phyloP scores from a whole-genome alignment of 2,888 invertebrate genomes.

The Tipula vernalis region DNA sequence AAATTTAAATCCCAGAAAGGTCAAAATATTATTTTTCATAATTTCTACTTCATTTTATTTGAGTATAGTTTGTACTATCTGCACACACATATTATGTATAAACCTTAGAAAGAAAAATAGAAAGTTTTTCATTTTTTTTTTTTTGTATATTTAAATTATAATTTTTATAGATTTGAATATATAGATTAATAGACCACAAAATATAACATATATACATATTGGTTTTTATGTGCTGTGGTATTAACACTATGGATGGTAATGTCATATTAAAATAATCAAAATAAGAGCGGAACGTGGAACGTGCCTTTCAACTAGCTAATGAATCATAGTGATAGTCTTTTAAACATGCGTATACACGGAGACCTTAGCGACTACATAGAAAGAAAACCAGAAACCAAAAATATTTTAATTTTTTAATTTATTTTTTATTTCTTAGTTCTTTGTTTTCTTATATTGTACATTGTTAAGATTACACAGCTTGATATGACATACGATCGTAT shows the following conservation, averaged over 20 bases:
- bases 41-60: background rate
- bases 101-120: background rate
- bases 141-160: background rate
- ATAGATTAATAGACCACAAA: background rate
- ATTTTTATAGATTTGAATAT: background rate
- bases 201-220: background rate
- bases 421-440: background rate
- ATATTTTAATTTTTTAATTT: background rate
- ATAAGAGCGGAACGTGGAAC: background rate
- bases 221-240: background rate
- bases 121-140: background rate
- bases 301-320: background rate
- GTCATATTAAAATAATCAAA: background rate
- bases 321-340: background rate
- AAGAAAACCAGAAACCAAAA: background rate
- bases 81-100: background rate
- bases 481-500: background rate
- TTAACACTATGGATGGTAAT: background rate
- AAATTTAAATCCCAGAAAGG: background rate
- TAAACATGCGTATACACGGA: background rate
- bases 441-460: background rate
- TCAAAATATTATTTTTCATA: background rate
- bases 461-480: background rate
- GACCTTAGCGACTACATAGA: background rate
- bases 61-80: background rate